Conservation (phyloP, 2,888 invertebrate genomes). For the Atethmia centrago region DNA sequence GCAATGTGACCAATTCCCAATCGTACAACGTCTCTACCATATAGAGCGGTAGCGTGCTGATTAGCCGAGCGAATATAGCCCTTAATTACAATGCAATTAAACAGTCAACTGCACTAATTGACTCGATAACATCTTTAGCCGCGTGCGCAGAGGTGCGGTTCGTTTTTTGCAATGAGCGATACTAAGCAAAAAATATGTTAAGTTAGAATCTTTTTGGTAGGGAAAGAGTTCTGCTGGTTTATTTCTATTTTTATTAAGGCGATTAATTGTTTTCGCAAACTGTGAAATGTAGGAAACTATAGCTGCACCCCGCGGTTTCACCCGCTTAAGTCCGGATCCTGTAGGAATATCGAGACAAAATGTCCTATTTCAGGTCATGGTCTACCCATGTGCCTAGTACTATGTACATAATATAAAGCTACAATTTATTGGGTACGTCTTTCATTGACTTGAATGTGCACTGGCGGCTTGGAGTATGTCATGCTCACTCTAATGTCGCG, state of each 20-base stretch:
- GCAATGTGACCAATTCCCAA: slow-evolving; percentile 49
- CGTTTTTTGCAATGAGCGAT: slow-evolving; percentile 71
- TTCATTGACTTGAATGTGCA: no score
- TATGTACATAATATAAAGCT: no score
- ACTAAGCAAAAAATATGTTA: slow-evolving; percentile 65
- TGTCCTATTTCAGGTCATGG: no score
- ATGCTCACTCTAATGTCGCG: no score
- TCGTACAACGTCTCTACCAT: slow-evolving; percentile 75
- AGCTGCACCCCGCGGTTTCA: no score
- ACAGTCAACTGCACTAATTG: slow-evolving; percentile 80
- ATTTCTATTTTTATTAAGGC: neutral
- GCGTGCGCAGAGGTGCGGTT: slow-evolving; percentile 68
- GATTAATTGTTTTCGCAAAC: fast-evolving
- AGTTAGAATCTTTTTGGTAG: slow-evolving; percentile 34
- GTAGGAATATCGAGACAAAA: no score
- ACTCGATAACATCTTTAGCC: slow-evolving; percentile 78
- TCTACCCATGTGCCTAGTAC: no score
- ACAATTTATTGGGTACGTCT: no score
- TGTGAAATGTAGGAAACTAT: no score
- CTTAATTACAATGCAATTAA: slow-evolving; percentile 84
- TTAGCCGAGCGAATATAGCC: slow-evolving; percentile 79
- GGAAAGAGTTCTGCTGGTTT: slow-evolving; percentile 54
- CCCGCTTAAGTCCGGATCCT: no score
- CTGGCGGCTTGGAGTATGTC: no score
- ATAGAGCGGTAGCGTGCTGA: slow-evolving; percentile 77